phyloP scores from a whole-genome alignment of 2,797 vertebrate species.

The Amblyraja radiata region DNA sequence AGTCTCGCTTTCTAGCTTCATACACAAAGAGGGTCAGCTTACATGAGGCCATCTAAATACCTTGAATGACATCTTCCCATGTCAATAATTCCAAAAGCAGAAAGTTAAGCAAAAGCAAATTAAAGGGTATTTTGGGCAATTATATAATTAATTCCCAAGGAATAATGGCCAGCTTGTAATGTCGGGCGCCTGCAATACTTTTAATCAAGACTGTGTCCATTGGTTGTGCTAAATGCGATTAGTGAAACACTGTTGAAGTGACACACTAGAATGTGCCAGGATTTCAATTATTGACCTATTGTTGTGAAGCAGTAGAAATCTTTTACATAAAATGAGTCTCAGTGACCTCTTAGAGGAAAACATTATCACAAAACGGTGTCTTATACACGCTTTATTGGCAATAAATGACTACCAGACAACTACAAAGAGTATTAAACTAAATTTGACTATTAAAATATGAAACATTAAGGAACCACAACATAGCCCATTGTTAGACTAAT shows the following conservation, averaged over 20 bases:
- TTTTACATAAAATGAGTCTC: neutral
- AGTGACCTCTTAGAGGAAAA: neutral
- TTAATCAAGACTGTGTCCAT: neutral
- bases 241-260: neutral
- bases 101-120: neutral
- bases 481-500: neutral
- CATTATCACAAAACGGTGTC: neutral
- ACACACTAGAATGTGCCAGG: neutral
- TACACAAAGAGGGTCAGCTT: neutral
- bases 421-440: neutral
- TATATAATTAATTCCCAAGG: neutral
- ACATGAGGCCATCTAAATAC: neutral
- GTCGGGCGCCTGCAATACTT: neutral
- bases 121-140: neutral
- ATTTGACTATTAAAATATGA: neutral
- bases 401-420: neutral
- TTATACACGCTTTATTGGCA: neutral
- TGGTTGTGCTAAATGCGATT: neutral
- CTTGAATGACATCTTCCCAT: neutral
- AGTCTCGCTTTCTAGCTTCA: neutral
- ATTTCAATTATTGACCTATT: neutral
- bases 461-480: neutral
- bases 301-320: neutral
- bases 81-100: neutral
- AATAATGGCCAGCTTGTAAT: neutral